Evolutionary conservation across 2,113 vertebrate species (phyloP).

Genomic region (Tringa solitaria): DNA sequence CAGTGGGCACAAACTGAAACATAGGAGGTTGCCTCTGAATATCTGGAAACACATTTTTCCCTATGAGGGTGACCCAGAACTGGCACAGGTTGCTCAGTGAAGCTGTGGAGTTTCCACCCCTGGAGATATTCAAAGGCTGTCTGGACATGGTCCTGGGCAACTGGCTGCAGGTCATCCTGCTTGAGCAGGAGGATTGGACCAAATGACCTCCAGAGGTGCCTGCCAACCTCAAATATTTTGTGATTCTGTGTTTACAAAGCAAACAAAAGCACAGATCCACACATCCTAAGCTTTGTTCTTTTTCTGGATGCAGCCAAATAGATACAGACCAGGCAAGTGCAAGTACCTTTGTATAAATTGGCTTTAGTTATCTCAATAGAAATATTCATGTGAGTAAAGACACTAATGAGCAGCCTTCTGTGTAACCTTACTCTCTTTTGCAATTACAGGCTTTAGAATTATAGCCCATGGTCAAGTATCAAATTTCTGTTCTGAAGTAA

Average conservation of each 20-base stretch:
- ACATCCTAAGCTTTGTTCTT: not conserved
- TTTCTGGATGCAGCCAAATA: not conserved
- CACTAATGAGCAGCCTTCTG: not conserved
- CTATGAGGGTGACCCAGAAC: not conserved
- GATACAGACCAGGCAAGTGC: not conserved
- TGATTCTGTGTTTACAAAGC: not conserved
- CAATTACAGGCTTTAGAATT: not conserved
- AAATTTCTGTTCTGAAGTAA: slow-evolving; percentile 9
- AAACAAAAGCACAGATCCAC: not conserved
- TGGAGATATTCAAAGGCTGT: not conserved
- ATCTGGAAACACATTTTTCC: not conserved
- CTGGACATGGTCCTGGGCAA: not conserved
- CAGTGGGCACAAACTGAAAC: not conserved
- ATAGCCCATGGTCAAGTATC: not conserved
- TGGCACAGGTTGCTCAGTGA: not conserved
- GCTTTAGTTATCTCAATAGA: not conserved
- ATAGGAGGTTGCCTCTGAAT: not conserved
- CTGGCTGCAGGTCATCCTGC: not conserved
- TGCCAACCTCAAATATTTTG: not conserved
- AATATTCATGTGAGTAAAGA: not conserved
- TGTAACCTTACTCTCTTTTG: not conserved
- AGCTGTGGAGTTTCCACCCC: not conserved
- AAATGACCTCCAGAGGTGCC: not conserved
- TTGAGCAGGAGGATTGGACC: not conserved
- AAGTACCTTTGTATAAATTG: not conserved